A percentile compares a stretch with the other conserved stretches of the same genome.
These are phyloP conservation scores for Pyxicephalus adspersus DNA, from an alignment of 2,113 vertebrate species.

Conservation along the genomic window DNA sequence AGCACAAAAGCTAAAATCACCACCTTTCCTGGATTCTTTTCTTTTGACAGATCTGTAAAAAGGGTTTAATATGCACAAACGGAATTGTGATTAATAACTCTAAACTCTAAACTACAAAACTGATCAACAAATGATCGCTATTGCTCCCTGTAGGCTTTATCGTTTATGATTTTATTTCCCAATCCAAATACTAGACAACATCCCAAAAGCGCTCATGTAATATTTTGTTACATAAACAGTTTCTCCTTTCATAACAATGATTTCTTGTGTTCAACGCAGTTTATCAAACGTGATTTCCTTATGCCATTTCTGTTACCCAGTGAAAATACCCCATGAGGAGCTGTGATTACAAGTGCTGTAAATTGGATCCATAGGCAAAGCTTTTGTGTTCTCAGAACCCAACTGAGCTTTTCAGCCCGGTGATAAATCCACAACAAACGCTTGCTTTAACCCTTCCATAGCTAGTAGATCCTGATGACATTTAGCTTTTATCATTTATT, in stretches of 20 bases:
- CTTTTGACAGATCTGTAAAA: slow-evolving; percentile 23
- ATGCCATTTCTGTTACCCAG: slow-evolving; percentile 1
- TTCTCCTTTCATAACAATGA: neutral
- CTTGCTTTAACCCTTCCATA: no score
- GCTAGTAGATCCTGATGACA: no score
- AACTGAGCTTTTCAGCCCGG: no score
- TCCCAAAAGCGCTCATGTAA: no score
- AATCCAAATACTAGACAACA: no score
- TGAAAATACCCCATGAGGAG: neutral
- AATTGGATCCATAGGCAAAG: neutral
- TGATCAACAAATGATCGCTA: neutral
- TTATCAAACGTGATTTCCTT: neutral
- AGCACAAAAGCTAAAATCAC: slow-evolving; percentile 24
- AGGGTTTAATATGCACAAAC: slow-evolving; percentile 22
- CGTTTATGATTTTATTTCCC: no score
- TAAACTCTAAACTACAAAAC: neutral
- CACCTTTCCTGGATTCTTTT: slow-evolving; percentile 22
- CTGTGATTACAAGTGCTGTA: neutral
- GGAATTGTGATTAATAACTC: neutral
- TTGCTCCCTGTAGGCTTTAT: neutral
- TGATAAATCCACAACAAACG: no score
- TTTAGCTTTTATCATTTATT: no score
- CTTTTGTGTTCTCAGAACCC: neutral
- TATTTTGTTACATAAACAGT: no score
- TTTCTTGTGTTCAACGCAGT: neutral